Evolutionary conservation across 2,888 invertebrate species (phyloP), one percentile per base, ranked within the genome.

Genomic region (Caradrina kadenii): DNA sequence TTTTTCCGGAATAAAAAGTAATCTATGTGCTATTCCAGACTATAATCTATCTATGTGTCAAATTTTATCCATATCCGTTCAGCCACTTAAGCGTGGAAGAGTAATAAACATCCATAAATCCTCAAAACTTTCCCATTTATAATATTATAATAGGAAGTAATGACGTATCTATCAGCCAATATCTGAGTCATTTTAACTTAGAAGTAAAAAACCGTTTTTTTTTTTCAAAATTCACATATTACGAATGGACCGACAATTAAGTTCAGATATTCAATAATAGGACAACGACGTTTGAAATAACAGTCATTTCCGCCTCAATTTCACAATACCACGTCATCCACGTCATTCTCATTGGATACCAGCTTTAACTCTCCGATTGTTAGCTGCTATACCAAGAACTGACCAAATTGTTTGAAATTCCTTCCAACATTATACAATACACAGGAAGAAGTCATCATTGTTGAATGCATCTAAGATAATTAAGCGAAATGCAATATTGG

Each of bases 321-420:
- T 53, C 48, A 22, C 48, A 49, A 48, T 42, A 15, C 15, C 7
- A 31, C 42, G 48, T 49, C 49, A 49, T 55, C 42, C 45, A 42
- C 35, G 15, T 42, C 42, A 42, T 42, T 42, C 11, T 74, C 48
- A 55, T 54, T 42, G 13, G n/a, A 64, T 6, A 39, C 19, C 39
- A 42, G 19, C 26, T 11, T n/a, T 54, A 19, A 2, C 64, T 0
- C 13, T 48, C 64, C 48, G 63, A 70, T 73, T 73, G 64, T 64
- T 70, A 48, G 53, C 15, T 1, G 5, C 5, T 11, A 21, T 73
- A 22, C 35, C 10, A n/a, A 49, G 42, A 74, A 64, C 5, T 22
- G 31, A 13, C 21, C 22, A 19, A 11, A 50, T 49, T 73, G 54
- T 64, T 22, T 13, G 31, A 2, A 31, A 42, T 54, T 73, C 19